Percentiles rank a stretch among this genome's conserved stretches.
Evolutionary conservation across 2,797 vertebrate species (phyloP).

Genomic region (Enteromius unitaeniatus): DNA sequence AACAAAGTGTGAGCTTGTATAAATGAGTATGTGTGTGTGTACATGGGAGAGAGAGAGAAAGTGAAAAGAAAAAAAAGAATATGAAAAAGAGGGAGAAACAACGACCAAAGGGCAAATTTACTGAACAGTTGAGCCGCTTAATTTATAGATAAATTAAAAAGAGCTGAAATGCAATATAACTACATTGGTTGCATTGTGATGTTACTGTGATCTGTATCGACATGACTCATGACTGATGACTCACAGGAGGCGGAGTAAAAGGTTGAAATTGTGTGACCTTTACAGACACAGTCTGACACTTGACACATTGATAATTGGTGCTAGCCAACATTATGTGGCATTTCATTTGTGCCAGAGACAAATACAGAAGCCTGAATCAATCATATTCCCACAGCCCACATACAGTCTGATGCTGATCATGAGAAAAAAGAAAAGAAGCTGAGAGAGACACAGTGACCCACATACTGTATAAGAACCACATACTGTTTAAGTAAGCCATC

Average conservation of each 20-base stretch:
- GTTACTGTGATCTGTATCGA: not conserved
- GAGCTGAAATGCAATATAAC: not conserved
- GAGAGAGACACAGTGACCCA: not conserved
- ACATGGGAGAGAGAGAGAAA: no score
- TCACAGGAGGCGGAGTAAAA: constrained; percentile 7
- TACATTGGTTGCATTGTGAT: not conserved
- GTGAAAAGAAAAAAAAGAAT: no score
- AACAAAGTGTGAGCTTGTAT: constrained; percentile 10
- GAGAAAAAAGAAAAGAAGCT: not conserved
- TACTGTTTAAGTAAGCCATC: not conserved
- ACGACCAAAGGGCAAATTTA: not conserved
- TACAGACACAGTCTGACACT: constrained; percentile 24
- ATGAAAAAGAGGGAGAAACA: not conserved
- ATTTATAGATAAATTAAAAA: not conserved
- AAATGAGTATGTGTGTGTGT: not conserved
- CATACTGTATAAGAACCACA: not conserved
- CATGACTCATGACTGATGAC: constrained; percentile 5
- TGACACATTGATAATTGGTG: constrained; percentile 13
- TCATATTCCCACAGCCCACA: constrained; percentile 13
- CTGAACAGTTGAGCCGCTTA: not conserved
- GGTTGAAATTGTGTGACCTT: constrained; percentile 30
- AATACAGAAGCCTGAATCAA: constrained; percentile 22
- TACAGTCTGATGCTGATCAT: not conserved
- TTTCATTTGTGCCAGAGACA: constrained; percentile 23
- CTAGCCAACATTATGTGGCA: not conserved